These are phyloP conservation scores for Pachymerium ferrugineum DNA, from an alignment of 2,888 invertebrate genomes.

Conservation along the genomic window DNA sequence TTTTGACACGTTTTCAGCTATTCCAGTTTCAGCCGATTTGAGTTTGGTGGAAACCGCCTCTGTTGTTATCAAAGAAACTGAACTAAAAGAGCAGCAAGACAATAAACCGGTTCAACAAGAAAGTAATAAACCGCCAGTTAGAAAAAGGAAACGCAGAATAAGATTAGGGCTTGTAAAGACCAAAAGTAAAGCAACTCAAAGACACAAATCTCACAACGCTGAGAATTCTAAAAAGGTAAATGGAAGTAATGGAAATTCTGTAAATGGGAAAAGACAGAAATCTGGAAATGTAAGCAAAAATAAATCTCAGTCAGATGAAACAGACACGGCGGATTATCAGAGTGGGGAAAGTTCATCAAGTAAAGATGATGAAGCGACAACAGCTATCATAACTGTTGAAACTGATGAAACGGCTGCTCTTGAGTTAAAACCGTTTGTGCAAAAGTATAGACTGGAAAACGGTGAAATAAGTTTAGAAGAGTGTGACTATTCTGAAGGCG, in stretches of 20 bases:
- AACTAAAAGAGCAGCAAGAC: neutral
- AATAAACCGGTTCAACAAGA: neutral
- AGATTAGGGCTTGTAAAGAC: too few species aligned
- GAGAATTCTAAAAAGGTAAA: too few species aligned
- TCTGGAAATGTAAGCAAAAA: neutral
- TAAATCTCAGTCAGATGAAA: neutral
- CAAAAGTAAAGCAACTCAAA: too few species aligned
- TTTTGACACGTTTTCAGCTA: neutral
- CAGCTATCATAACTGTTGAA: conserved; percentile 31
- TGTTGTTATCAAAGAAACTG: neutral
- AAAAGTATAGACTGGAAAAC: conserved; percentile 30
- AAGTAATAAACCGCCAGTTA: neutral
- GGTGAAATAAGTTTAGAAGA: conserved; percentile 31
- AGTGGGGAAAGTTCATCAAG: neutral
- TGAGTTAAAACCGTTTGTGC: conserved; percentile 27
- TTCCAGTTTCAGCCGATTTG: neutral
- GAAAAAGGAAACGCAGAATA: neutral
- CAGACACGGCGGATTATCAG: neutral
- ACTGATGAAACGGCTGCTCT: neutral
- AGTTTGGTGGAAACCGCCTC: neutral
- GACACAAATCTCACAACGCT: too few species aligned
- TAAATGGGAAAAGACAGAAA: neutral
- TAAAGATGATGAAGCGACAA: neutral
- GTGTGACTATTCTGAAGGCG: conserved; percentile 7
- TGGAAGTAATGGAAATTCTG: too few species aligned